phyloP scores from a whole-genome alignment of 2,797 vertebrate species.

The Dendrocincla fuliginosa region DNA sequence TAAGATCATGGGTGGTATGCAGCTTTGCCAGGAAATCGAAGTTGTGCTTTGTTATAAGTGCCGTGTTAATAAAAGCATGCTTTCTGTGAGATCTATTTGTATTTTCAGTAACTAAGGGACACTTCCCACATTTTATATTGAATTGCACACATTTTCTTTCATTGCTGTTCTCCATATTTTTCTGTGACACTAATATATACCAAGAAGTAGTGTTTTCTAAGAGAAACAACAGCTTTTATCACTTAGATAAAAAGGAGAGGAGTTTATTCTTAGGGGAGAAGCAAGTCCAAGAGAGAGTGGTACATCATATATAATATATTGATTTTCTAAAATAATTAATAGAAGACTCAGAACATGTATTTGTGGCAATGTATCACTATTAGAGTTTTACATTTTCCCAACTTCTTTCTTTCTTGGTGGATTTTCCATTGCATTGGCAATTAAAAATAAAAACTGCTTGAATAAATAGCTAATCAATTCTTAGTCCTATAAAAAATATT shows the following conservation, averaged over 20 bases:
- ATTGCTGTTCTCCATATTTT: neutral
- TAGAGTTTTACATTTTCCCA: neutral
- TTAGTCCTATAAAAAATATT: neutral
- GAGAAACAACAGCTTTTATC: neutral
- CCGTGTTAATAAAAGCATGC: neutral
- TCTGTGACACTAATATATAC: neutral
- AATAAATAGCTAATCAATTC: slow-evolving; percentile 26
- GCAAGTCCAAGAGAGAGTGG: neutral
- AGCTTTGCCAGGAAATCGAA: neutral
- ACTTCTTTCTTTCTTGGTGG: neutral
- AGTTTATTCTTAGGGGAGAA: neutral
- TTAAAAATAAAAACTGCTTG: neutral
- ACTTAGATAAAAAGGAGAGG: neutral
- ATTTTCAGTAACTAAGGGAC: neutral
- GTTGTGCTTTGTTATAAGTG: neutral
- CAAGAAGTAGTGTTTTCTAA: neutral
- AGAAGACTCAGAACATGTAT: neutral
- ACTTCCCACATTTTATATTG: neutral
- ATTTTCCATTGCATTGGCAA: neutral
- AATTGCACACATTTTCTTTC: neutral
- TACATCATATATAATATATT: neutral
- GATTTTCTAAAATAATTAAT: neutral
- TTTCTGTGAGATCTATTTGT: neutral
- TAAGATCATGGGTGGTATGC: neutral
- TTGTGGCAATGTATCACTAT: neutral